Base-by-base conservation (phyloP, 1,140 invertebrate species). In the Lordiphosa mommai region DNA sequence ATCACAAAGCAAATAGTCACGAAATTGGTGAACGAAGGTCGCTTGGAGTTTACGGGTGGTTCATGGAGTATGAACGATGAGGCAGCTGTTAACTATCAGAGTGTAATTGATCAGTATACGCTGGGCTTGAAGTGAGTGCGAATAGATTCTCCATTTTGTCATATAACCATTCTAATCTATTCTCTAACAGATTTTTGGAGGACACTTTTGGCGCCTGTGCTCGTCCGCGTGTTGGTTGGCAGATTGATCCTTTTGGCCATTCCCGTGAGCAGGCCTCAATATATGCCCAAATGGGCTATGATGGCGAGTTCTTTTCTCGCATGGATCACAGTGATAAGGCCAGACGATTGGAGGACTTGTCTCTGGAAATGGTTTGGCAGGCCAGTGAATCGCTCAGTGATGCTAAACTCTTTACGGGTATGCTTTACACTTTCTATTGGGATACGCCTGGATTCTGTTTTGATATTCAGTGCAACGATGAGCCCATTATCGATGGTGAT, bases 1-100 rank as follows among this genome's bases (percentile, higher is more conserved):
- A 80, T 88, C 2, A 90, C 90, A 1, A 90, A 92, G 38, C 79
- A 93, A 10, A 72, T 90, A 10, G 92, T 94, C 0, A 91, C 90
- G 49, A 82, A 89, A 4, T 87, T 96, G 17, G 93, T 96, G 0
- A 84, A 91, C 1, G 90, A 93, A 72, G 97, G 96, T 1, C 93
- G 95, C 66, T 89, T 99, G 8, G 96, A 99, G 91, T 96, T 99
- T 61, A 95, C 94, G 3, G 93, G 93, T 0, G 96, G 96, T 0
- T 94, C 93, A 0, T 97, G 96, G 95, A 94, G 93, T 56, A 97
- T 98, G 96, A 97, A 98, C 88, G 98, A 99, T 77, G 97, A 99
- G 86, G 97, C 97, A 0, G 91, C 93, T 0, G 93, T 95, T 0
- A 96, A 99, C 87, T 99, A 99, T 89, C 95, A 96, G 59, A 96